These are phyloP conservation scores for Leptinotarsa haldemani DNA, from an alignment of 2,888 invertebrate species.

Conservation along the genomic window DNA sequence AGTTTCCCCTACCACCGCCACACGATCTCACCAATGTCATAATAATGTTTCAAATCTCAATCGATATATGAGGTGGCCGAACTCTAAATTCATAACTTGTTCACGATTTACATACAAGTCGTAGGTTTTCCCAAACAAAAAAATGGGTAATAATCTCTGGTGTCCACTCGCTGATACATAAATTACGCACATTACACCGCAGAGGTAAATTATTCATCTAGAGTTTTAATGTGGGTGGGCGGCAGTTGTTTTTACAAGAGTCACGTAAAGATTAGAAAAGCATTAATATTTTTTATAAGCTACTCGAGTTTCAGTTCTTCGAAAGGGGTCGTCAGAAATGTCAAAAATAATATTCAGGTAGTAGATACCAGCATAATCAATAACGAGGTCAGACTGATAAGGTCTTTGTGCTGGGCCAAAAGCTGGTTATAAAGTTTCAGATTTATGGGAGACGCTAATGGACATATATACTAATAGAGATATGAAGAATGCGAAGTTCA, in stretches of 20 bases:
- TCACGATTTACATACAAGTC: constrained; percentile 4
- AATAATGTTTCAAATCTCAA: constrained; percentile 5
- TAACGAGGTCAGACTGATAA: constrained; percentile 11
- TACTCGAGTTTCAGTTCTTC: constrained; percentile 7
- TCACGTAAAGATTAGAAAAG: constrained; percentile 17
- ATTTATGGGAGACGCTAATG: background rate
- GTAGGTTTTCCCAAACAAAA: constrained; percentile 12
- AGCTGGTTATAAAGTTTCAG: background rate
- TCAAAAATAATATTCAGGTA: constrained; percentile 8
- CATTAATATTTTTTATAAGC: constrained; percentile 17
- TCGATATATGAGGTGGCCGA: constrained; percentile 14
- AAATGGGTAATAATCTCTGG: background rate
- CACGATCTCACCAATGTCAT: background rate
- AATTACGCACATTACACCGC: constrained; percentile 3
- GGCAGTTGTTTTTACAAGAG: constrained; percentile 19
- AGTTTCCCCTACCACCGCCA: background rate
- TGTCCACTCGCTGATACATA: constrained; percentile 13
- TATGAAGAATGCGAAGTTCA: background rate
- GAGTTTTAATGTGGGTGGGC: constrained; percentile 2
- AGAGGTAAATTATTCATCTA: background rate
- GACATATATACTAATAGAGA: background rate
- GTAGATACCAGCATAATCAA: background rate
- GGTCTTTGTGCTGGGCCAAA: background rate
- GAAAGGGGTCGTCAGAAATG: constrained; percentile 2
- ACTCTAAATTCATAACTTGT: constrained; percentile 12